Percentiles rank a stretch among this genome's conserved stretches.
Conservation (phyloP, 2,888 invertebrate species). For the Adineta ricciae region DNA sequence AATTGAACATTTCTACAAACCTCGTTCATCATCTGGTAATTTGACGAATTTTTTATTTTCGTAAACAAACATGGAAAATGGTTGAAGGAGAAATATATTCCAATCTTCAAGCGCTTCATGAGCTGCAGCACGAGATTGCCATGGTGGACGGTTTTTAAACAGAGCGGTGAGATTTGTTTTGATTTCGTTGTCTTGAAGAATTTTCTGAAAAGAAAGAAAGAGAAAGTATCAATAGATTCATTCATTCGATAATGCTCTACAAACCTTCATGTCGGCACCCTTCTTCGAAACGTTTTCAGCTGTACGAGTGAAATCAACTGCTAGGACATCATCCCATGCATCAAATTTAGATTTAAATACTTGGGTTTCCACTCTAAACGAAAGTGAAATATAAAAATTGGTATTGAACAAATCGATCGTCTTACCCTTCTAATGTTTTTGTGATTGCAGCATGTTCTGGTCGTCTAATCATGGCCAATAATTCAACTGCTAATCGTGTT, state of each 20-base stretch:
- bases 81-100: conserved; percentile 29
- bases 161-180: conserved; percentile 30
- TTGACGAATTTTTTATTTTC: conserved; percentile 66
- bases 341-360: conserved; percentile 89
- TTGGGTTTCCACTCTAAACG: conserved; percentile 51
- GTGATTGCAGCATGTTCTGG: conserved; percentile 75
- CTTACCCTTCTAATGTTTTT: conserved; percentile 74
- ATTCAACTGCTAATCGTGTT: conserved; percentile 85
- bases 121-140: conserved; percentile 24
- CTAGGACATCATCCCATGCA: conserved; percentile 97
- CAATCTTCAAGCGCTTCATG: conserved; percentile 26
- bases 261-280: conserved; percentile 74
- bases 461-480: conserved; percentile 78
- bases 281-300: conserved; percentile 90
- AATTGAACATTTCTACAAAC: conserved; percentile 44
- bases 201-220: conserved; percentile 5
- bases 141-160: conserved; percentile 26
- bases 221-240: conserved; percentile 28
- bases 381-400: conserved; percentile 6
- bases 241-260: neutral
- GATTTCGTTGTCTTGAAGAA: conserved; percentile 18
- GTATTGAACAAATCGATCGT: conserved; percentile 19
- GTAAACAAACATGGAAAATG: conserved; percentile 30
- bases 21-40: conserved; percentile 83
- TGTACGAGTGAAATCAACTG: conserved; percentile 87